phyloP scores from a whole-genome alignment of 2,797 vertebrate genomes.

The Enteromius treurensis region DNA sequence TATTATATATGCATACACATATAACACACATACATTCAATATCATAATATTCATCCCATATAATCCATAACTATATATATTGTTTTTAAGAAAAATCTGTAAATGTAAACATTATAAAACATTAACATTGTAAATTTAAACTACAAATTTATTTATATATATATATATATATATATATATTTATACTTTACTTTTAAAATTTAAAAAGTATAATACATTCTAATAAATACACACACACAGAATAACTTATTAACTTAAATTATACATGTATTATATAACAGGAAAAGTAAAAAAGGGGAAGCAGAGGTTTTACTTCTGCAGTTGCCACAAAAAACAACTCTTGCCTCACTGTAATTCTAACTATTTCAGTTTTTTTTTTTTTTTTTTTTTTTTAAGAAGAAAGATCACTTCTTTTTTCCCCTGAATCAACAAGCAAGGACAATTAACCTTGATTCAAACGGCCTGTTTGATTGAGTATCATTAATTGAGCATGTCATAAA shows the following conservation, averaged over 20 bases:
- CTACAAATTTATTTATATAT: no score
- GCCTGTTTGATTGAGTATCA: conserved; percentile 11
- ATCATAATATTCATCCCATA: no score
- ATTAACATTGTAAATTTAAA: no score
- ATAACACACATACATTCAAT: no score
- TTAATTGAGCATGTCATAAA: conserved; percentile 18
- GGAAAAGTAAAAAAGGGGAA: background rate
- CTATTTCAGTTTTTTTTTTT: background rate
- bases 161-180: no score
- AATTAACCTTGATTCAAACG: conserved; percentile 13
- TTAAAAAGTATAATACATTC: no score
- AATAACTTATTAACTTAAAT: background rate
- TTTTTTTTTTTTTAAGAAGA: background rate
- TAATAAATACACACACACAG: background rate
- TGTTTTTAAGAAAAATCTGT: no score
- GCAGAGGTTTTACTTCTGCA: background rate
- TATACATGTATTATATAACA: background rate
- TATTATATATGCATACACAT: no score
- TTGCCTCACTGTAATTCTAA: background rate
- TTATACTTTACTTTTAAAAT: no score
- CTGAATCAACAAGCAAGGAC: conserved; percentile 18
- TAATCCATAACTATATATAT: no score
- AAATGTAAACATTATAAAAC: no score
- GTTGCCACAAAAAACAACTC: background rate
- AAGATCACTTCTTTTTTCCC: background rate